phyloP scores from a whole-genome alignment of 2,888 invertebrate genomes.

The Agriopis aurantiaria region DNA sequence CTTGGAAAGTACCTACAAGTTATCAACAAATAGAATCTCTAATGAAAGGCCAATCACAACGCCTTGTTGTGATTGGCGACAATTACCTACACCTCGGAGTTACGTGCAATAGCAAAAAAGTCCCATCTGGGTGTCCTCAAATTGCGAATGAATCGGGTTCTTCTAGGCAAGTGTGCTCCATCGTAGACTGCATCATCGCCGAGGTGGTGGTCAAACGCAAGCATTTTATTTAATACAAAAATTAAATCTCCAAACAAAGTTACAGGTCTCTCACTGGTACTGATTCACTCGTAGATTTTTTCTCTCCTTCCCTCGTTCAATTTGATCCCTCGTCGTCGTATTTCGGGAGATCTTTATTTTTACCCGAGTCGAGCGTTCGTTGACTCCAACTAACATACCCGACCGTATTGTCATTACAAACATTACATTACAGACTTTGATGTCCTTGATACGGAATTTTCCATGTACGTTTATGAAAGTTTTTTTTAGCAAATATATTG shows the following conservation, averaged over 20 bases:
- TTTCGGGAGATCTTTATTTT: conserved; percentile 72
- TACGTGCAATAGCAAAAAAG: conserved; percentile 3
- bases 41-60: not conserved
- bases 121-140: not conserved
- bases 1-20: too few relatives aligned
- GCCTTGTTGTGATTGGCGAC: too few relatives aligned
- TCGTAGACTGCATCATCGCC: too few relatives aligned
- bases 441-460: conserved; percentile 13
- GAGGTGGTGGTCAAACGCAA: too few relatives aligned
- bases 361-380: conserved; percentile 59
- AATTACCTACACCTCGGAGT: not conserved
- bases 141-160: too few relatives aligned
- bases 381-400: conserved; percentile 59
- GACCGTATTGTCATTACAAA: conserved; percentile 35
- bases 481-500: too few relatives aligned
- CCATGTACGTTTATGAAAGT: not conserved
- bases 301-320: conserved; percentile 39
- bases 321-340: conserved; percentile 47
- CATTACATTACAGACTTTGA: conserved; percentile 26
- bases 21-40: too few relatives aligned
- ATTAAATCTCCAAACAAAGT: too few relatives aligned
- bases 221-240: too few relatives aligned
- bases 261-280: conserved; percentile 7
- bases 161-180: too few relatives aligned
- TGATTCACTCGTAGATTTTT: conserved; percentile 32